A percentile compares a stretch with the other conserved stretches of the same genome.
These are phyloP conservation scores for Crypturellus tataupa DNA, from an alignment of 2,797 vertebrate species.

Conservation along the genomic window DNA sequence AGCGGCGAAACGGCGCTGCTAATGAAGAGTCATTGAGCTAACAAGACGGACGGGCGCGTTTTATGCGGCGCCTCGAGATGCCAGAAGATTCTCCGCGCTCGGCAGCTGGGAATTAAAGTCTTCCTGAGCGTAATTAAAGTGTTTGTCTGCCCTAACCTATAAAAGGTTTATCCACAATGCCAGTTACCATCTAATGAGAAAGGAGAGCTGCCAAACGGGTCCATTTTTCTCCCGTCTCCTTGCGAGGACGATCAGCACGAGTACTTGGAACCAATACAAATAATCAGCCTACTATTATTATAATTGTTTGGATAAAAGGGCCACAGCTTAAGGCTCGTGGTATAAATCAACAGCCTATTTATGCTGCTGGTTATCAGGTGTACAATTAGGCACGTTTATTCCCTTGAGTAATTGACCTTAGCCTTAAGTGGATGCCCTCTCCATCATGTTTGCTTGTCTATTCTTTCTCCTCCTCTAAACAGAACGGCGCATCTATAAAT, in stretches of 20 bases:
- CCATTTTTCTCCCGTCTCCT: constrained; percentile 26
- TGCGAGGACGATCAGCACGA: constrained; percentile 4
- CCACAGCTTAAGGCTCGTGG: constrained; percentile 18
- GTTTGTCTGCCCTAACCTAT: constrained; percentile 57
- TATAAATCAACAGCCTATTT: constrained; percentile 56
- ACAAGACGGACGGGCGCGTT: constrained; percentile 54
- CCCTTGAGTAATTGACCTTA: constrained; percentile 47
- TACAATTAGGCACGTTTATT: background rate
- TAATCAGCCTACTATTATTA: constrained; percentile 60
- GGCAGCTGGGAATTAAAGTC: constrained; percentile 53
- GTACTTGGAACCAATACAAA: constrained; percentile 54
- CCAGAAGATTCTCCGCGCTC: constrained; percentile 40
- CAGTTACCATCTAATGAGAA: constrained; percentile 59
- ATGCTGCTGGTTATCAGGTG: constrained; percentile 33
- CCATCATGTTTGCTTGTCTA: constrained; percentile 50
- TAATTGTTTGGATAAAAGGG: constrained; percentile 51
- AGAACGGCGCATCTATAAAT: constrained; percentile 52
- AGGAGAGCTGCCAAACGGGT: constrained; percentile 44
- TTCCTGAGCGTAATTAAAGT: constrained; percentile 51
- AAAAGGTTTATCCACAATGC: constrained; percentile 44
- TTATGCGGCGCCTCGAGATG: constrained; percentile 31
- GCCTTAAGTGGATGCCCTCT: constrained; percentile 45
- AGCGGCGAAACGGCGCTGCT: constrained; percentile 36
- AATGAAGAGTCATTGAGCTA: constrained; percentile 70
- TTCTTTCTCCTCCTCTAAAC: constrained; percentile 39